phyloP scores from a whole-genome alignment of 2,888 invertebrate species.

The Drosophila gaucha region DNA sequence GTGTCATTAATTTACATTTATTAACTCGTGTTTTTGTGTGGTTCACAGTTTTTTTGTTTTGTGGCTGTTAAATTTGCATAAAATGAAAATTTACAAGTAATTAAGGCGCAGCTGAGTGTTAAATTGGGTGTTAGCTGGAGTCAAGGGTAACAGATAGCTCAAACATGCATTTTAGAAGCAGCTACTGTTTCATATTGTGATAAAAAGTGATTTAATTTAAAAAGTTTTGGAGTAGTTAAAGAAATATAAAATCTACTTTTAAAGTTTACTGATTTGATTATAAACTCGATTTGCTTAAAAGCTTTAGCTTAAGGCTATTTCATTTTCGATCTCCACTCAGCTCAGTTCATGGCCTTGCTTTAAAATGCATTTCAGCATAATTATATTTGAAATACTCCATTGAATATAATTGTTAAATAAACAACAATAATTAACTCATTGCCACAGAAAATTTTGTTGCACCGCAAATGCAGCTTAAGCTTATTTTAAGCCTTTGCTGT shows the following conservation, averaged over 20 bases:
- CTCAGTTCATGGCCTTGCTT: too few species aligned
- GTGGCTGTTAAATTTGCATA: slow-evolving; percentile 53
- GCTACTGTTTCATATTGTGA: too few species aligned
- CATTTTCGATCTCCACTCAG: too few species aligned
- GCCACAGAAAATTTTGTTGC: slow-evolving; percentile 9
- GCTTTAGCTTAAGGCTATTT: too few species aligned
- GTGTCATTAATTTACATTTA: slow-evolving; percentile 80
- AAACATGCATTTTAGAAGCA: too few species aligned
- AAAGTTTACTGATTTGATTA: too few species aligned
- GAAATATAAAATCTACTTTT: too few species aligned
- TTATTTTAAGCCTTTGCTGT: slow-evolving; percentile 35
- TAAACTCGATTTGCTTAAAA: too few species aligned
- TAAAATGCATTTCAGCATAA: too few species aligned
- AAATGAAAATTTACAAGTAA: slow-evolving; percentile 50
- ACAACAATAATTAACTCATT: not conserved
- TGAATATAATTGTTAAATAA: not conserved
- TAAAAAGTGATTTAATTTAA: not conserved
- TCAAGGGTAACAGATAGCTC: not conserved
- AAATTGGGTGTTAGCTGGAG: not conserved
- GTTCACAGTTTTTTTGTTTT: slow-evolving; percentile 34
- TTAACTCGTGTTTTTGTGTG: slow-evolving; percentile 73
- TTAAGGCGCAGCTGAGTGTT: slow-evolving; percentile 23
- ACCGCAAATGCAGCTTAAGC: slow-evolving; percentile 49
- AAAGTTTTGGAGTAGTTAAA: not conserved
- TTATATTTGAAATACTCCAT: not conserved